These are phyloP conservation scores for Sebastes kiyomatsui DNA, from an alignment of 2,797 vertebrate genomes.

Conservation along the genomic window DNA sequence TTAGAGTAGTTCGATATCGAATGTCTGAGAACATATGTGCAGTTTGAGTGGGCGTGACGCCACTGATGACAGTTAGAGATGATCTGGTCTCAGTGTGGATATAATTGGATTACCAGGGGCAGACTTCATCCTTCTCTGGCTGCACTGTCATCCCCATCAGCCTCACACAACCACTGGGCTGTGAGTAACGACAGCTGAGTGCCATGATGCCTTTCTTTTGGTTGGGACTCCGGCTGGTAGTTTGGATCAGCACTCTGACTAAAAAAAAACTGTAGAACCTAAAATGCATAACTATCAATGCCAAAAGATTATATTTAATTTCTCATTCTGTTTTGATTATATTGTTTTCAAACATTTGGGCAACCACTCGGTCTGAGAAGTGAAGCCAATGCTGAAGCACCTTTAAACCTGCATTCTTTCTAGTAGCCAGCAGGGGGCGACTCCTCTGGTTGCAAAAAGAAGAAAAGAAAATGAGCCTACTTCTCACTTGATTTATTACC, in stretches of 20 bases:
- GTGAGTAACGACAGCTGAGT: conserved; percentile 8
- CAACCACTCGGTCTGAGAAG: no score
- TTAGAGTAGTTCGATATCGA: not conserved
- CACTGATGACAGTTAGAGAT: not conserved
- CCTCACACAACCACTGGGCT: not conserved
- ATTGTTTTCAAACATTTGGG: no score
- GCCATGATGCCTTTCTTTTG: conserved; percentile 3
- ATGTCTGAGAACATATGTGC: not conserved
- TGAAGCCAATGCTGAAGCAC: no score
- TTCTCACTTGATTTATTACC: no score
- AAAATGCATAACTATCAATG: not conserved
- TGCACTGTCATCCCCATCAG: conserved; percentile 8
- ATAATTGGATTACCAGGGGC: conserved; percentile 49
- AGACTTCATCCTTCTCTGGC: conserved; percentile 38
- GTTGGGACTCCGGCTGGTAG: not conserved
- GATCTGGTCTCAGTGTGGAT: conserved; percentile 16
- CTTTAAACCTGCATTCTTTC: no score
- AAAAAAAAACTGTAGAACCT: not conserved
- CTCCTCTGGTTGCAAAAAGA: no score
- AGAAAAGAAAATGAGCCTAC: no score
- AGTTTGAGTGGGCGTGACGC: not conserved
- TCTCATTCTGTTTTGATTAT: no score
- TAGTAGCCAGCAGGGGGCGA: no score
- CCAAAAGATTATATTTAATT: no score
- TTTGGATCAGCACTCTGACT: not conserved